Evolutionary conservation across 2,113 vertebrate species (phyloP).

Genomic region (Zeus faber): DNA sequence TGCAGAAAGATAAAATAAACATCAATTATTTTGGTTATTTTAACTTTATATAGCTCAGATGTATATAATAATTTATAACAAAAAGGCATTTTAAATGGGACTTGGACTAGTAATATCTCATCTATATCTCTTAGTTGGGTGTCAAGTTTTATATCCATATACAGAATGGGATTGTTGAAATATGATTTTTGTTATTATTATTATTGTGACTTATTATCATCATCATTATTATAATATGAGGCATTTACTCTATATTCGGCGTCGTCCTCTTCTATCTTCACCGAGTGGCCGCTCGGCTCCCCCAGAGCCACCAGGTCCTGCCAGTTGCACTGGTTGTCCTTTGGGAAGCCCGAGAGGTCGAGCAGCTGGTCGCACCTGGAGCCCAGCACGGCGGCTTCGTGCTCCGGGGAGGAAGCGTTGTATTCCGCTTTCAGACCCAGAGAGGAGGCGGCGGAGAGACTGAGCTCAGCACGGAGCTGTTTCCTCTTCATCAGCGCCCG

Average conservation of each 20-base stretch:
- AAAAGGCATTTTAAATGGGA: no score
- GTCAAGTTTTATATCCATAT: no score
- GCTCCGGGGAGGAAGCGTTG: constrained; percentile 83
- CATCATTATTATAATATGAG: no score
- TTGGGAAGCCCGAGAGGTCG: constrained; percentile 82
- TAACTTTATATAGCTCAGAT: no score
- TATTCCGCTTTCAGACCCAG: constrained; percentile 80
- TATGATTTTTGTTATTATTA: no score
- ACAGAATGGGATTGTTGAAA: no score
- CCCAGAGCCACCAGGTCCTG: constrained; percentile 83
- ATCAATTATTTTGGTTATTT: no score
- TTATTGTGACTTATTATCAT: no score
- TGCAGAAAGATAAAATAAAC: no score
- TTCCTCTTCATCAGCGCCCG: constrained; percentile 89
- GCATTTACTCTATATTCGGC: constrained; percentile 73
- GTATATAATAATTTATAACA: no score
- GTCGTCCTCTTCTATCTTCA: constrained; percentile 88
- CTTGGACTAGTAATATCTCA: no score
- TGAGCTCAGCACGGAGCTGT: constrained; percentile 83
- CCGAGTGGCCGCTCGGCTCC: constrained; percentile 74
- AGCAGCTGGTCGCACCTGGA: constrained; percentile 84
- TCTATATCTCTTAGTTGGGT: no score
- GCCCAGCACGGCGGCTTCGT: constrained; percentile 75
- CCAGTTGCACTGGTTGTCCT: constrained; percentile 87
- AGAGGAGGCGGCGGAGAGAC: constrained; percentile 27